Evolutionary conservation across 2,113 vertebrate genomes (phyloP).

Genomic region (Aspiorhynchus laticeps): DNA sequence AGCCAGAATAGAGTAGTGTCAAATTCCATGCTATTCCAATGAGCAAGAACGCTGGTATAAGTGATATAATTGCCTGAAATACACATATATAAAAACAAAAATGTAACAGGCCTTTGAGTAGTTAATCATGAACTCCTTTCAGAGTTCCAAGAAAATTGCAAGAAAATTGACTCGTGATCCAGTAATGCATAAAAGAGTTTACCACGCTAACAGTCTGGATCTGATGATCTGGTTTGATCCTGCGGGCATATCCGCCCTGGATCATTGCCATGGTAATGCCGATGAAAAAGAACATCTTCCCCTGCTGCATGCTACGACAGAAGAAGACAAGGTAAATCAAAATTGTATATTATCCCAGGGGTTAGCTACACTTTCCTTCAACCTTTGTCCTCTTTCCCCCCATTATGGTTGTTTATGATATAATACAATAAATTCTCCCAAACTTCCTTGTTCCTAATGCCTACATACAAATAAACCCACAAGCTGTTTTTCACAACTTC

Average conservation of each 20-base stretch:
- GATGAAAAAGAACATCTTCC: conserved; percentile 98
- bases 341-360: neutral
- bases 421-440: neutral
- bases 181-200: conserved; percentile 49
- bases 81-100: neutral
- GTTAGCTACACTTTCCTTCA: neutral
- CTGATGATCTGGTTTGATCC: conserved; percentile 86
- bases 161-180: neutral
- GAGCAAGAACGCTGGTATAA: conserved; percentile 90
- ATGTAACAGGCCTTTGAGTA: neutral
- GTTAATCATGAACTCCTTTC: conserved; percentile 4
- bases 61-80: conserved; percentile 82
- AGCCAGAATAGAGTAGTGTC: conserved; percentile 79
- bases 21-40: conserved; percentile 85
- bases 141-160: neutral
- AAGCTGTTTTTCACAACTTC: neutral
- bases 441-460: conserved; percentile 5
- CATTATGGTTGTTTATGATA: conserved; percentile 1
- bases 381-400: neutral
- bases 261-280: conserved; percentile 93
- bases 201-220: conserved; percentile 84
- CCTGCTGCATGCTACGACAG: conserved; percentile 89
- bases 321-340: neutral
- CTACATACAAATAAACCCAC: neutral
- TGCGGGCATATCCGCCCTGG: conserved; percentile 91